Evolutionary conservation across 1,140 invertebrate genomes (phyloP), one percentile per base, ranked within the genome.

Genomic region (Drosophila nikananu): DNA sequence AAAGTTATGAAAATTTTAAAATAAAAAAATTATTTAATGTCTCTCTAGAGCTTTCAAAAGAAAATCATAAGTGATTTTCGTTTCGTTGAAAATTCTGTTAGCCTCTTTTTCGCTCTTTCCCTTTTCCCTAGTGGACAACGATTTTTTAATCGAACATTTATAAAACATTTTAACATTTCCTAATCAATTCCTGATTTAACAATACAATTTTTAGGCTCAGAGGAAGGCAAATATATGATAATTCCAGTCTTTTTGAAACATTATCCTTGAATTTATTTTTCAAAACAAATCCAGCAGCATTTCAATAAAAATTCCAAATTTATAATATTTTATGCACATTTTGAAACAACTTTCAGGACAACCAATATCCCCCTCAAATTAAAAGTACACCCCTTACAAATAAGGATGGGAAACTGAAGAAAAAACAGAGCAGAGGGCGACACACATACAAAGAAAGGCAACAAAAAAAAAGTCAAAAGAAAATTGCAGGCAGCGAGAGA

Each of bases 371-470:
- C 5, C 5, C 9, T 57, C 15, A 23, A 39, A n/a, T 25, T 7
- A 37, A 37, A 57, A n/a, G 15, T 21, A 25, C 25, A 57, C 35
- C 35, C 21, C 21, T 12, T 57, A n/a, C 3, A 39, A 64, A 25
- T 58, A 63, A 51, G 44, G 62, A 65, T 17, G 44, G n/a, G 23
- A 37, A 37, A 17, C 55, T 19, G n/a, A 35, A 46, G 52, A 23
- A 74, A 68, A 78, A 78, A 86, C 63, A 84, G 59, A 64, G 81
- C 66, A 77, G 37, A 64, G 65, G 81, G 76, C 81, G 81, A 77
- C 80, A 65, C 27, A 65, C 37, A 65, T 35, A 39, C 30, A 64
- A 60, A 35, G 25, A 37, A 60, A 41, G 27, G 57, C 42, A 10
- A 25, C 42, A 42, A 54, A 35, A 67, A 35, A 72, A 63, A 54